Conservation (phyloP, 2,113 vertebrate species). For the Saguinus midas region DNA sequence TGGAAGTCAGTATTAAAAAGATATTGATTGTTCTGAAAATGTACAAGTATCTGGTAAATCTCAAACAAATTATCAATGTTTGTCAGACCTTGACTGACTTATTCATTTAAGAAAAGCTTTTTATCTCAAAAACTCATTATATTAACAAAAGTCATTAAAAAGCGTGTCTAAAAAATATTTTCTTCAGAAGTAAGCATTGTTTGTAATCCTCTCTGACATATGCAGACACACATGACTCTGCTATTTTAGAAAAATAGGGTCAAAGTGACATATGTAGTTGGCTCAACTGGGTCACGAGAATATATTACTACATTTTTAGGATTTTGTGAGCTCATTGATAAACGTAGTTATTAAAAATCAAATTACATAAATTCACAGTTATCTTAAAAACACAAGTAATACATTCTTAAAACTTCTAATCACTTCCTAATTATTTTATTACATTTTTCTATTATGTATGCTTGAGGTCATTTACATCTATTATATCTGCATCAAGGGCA, state of each 20-base stretch:
- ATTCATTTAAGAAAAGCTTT: neutral
- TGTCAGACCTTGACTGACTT: neutral
- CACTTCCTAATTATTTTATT: neutral
- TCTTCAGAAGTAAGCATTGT: neutral
- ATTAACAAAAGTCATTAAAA: neutral
- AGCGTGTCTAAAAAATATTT: neutral
- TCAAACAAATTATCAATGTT: neutral
- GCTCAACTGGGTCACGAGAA: neutral
- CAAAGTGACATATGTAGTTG: too few relatives aligned
- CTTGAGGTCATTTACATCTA: neutral
- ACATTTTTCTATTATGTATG: neutral
- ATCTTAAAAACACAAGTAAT: neutral
- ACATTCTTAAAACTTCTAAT: neutral
- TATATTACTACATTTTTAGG: neutral
- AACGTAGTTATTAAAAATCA: neutral
- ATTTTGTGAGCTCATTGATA: neutral
- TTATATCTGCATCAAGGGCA: neutral
- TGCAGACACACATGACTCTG: neutral
- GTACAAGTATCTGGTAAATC: neutral
- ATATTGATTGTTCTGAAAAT: neutral
- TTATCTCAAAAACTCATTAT: neutral
- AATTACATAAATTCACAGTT: neutral
- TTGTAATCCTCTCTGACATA: neutral
- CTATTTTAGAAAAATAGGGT: neutral
- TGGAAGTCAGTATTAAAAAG: neutral